phyloP scores from a whole-genome alignment of 2,888 invertebrate species.

The Mesochorus sp. region DNA sequence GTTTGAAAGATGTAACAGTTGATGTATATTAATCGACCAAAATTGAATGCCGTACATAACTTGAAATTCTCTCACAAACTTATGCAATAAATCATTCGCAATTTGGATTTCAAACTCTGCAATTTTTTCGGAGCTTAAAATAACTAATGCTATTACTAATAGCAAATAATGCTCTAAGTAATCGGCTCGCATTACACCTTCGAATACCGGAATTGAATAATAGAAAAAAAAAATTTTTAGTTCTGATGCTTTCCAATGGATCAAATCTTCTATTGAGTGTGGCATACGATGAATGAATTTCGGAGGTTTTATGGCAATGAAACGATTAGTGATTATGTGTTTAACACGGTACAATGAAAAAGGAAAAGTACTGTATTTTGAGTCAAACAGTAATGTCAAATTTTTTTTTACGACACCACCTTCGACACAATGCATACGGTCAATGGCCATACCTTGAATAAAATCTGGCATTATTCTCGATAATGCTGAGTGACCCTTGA shows the following conservation, averaged over 20 bases:
- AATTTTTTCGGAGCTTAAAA: slow-evolving; percentile 47
- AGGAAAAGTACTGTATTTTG: slow-evolving; percentile 5
- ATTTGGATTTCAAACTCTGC: slow-evolving; percentile 13
- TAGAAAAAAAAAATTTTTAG: slow-evolving; percentile 57
- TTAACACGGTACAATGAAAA: slow-evolving; percentile 51
- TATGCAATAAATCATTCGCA: slow-evolving; percentile 23
- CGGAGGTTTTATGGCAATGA: slow-evolving; percentile 56
- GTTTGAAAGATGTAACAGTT: slow-evolving; percentile 46
- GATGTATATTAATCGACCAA: slow-evolving; percentile 53
- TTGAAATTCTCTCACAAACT: slow-evolving; percentile 55
- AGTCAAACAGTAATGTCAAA: slow-evolving; percentile 48
- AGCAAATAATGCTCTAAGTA: slow-evolving; percentile 53
- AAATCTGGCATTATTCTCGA: slow-evolving; percentile 38
- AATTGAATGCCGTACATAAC: slow-evolving; percentile 33
- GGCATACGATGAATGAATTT: slow-evolving; percentile 62
- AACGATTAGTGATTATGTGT: slow-evolving; percentile 33
- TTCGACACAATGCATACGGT: slow-evolving; percentile 62
- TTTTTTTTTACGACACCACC: slow-evolving; percentile 58
- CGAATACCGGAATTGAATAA: slow-evolving; percentile 55
- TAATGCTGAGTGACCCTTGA: slow-evolving; percentile 43
- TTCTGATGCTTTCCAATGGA: slow-evolving; percentile 65
- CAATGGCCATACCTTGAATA: slow-evolving; percentile 49
- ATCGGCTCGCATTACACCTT: slow-evolving; percentile 32
- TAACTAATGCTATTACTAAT: slow-evolving; percentile 32
- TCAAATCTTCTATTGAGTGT: slow-evolving; percentile 42